Percentiles rank a stretch among this genome's conserved stretches.
These are phyloP conservation scores for Drosophila novamexicana DNA, from an alignment of 1,140 invertebrate genomes.

Conservation along the genomic window DNA sequence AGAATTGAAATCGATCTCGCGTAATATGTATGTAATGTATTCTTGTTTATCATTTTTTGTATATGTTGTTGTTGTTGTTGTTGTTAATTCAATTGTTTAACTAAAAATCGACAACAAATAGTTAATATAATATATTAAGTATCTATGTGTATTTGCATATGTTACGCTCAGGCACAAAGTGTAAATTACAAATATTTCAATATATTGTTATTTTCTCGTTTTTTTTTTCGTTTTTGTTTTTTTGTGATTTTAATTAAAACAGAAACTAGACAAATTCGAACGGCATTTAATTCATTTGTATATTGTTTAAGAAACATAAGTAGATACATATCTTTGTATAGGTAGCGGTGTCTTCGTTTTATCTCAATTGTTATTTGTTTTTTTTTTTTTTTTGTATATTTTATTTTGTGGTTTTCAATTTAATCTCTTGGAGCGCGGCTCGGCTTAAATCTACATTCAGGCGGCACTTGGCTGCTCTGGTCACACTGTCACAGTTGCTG, in stretches of 20 bases:
- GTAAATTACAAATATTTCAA: conserved; percentile 82
- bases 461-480: conserved; percentile 56
- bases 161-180: conserved; percentile 81
- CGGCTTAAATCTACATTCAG: conserved; percentile 63
- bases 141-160: conserved; percentile 60
- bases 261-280: conserved; percentile 43
- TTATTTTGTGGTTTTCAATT: conserved; percentile 20
- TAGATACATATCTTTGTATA: conserved; percentile 37
- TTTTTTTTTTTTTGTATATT: conserved; percentile 7
- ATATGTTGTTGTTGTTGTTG: conserved; percentile 5
- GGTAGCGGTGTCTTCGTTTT: conserved; percentile 43
- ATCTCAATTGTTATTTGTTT: conserved; percentile 22
- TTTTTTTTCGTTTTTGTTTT: neutral
- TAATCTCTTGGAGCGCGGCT: conserved; percentile 71
- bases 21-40: neutral
- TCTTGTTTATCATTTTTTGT: conserved; percentile 10
- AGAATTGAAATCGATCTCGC: conserved; percentile 29
- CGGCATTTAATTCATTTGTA: conserved; percentile 43
- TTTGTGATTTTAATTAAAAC: conserved; percentile 2
- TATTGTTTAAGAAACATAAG: conserved; percentile 46
- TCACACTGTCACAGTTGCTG: conserved; percentile 53
- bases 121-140: conserved; percentile 38
- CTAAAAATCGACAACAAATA: conserved; percentile 42
- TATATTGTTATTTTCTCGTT: conserved; percentile 14
- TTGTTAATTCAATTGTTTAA: conserved; percentile 33